Base-by-base conservation (phyloP, 2,113 vertebrate genomes). In the Corythornis vintsioides region DNA sequence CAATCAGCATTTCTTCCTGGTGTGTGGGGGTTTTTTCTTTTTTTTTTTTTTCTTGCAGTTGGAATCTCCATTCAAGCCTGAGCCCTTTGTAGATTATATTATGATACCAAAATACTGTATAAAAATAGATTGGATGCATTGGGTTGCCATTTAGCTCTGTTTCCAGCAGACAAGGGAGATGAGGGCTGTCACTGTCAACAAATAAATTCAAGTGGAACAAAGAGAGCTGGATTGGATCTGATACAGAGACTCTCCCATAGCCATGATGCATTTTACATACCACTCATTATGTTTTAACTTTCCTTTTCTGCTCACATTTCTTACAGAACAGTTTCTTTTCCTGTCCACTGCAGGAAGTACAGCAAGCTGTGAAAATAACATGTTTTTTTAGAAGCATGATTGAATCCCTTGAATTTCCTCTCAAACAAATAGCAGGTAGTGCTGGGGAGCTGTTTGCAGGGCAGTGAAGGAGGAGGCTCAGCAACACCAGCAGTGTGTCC, bases 301-400 rank as follows among this genome's bases (percentile, higher is more conserved):
- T 70, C 52, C 72, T 92, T 92, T 29, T 85, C 38, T 74, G 42
- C 64, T 71, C 3, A 78, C 43, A 50, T 56, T 85, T 33, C 26
- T 72, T 89, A 33, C 47, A 20, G 59, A 79, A 22, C 26, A 55
- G 67, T 50, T 91, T 64, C 28, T 79, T 38, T 86, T 89, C 8
- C 11, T 79, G 47, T 87, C 82, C 80, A 12, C 29, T 91, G 74
- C 50, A 47, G 0, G 69, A 89, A 82, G 40, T 28, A 35, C 20
- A 79, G 42, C 82, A 91, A 88, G 43, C 82, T 82, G 91, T 83
- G 91, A 92, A 90, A 94, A 92, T 69, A 89, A 50, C 10, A 3
- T n/a, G 47, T 13, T 67, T 61, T 95, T 89, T 53, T 55, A 48
- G 50, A 64, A 29, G 9, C 50, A 26, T 28, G 60, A 63, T 35